Conservation (phyloP, 2,888 invertebrate genomes). For the Plagodis dolabraria region DNA sequence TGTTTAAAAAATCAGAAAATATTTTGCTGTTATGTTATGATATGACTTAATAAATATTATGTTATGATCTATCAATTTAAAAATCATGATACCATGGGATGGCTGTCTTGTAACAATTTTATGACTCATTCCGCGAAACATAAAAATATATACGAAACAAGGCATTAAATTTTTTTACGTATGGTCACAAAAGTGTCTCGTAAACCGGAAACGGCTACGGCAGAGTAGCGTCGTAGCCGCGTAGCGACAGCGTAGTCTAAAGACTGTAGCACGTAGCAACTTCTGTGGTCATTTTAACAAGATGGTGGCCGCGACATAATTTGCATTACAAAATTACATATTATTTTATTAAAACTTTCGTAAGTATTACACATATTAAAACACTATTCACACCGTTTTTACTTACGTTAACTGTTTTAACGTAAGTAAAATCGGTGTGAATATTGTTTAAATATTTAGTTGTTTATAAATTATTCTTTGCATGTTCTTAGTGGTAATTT, state of each 20-base stretch:
- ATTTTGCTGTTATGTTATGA: no score
- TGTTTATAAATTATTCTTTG: no score
- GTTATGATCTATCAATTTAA: not conserved
- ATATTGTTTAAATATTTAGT: no score
- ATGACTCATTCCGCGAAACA: constrained; percentile 21
- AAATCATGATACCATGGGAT: constrained; percentile 4
- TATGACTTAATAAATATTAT: no score
- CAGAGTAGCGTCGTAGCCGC: constrained; percentile 29
- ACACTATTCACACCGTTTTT: no score
- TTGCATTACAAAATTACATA: no score
- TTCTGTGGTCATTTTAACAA: not conserved
- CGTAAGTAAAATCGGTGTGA: no score
- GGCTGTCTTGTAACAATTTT: constrained; percentile 20
- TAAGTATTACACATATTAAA: no score
- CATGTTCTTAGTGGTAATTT: no score
- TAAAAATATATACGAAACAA: constrained; percentile 28
- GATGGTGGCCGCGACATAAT: not conserved
- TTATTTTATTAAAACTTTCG: no score
- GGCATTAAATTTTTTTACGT: constrained; percentile 25
- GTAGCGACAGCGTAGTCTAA: constrained; percentile 36
- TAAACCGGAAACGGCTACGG: constrained; percentile 19
- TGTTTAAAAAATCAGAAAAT: no score
- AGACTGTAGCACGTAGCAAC: constrained; percentile 34
- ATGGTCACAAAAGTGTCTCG: constrained; percentile 28
- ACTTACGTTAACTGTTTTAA: no score